phyloP scores from a whole-genome alignment of 2,113 vertebrate species.

The Varanus komodoensis region DNA sequence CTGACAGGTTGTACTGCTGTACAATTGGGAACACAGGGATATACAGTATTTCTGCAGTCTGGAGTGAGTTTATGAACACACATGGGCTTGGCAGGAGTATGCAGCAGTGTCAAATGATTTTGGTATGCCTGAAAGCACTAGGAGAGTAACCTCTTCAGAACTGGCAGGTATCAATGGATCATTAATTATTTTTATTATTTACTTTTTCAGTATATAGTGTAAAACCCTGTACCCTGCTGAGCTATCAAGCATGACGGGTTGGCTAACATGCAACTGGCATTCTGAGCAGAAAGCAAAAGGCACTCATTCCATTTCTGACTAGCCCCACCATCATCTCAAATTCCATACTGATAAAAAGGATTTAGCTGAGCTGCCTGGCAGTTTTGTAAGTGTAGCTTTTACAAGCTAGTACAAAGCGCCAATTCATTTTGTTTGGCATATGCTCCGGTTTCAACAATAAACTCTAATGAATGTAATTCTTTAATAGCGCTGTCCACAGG shows the following conservation, averaged over 20 bases:
- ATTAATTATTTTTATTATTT: constrained; percentile 75
- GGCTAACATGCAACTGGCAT: constrained; percentile 57
- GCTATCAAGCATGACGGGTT: constrained; percentile 59
- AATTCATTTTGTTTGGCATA: constrained; percentile 54
- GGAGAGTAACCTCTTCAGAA: constrained; percentile 72
- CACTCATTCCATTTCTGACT: constrained; percentile 60
- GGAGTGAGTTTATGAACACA: constrained; percentile 53
- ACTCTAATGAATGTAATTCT: constrained; percentile 65
- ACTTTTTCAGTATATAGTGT: constrained; percentile 54
- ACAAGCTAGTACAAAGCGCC: constrained; percentile 55
- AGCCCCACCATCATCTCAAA: constrained; percentile 65
- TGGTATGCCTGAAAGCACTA: constrained; percentile 67
- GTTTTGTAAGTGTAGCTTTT: constrained; percentile 46
- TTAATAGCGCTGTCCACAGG: constrained; percentile 64
- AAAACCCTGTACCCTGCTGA: constrained; percentile 56
- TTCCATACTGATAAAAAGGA: constrained; percentile 66
- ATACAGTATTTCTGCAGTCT: constrained; percentile 47
- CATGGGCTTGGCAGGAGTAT: constrained; percentile 62
- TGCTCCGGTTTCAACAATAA: constrained; percentile 54
- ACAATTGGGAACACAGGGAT: constrained; percentile 48
- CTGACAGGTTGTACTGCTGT: neutral
- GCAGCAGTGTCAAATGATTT: constrained; percentile 61
- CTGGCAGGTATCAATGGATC: constrained; percentile 59
- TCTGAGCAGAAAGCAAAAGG: constrained; percentile 62
- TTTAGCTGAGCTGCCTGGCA: constrained; percentile 63